Evolutionary conservation across 2,113 vertebrate species (phyloP).

Genomic region (Microtus richardsoni): DNA sequence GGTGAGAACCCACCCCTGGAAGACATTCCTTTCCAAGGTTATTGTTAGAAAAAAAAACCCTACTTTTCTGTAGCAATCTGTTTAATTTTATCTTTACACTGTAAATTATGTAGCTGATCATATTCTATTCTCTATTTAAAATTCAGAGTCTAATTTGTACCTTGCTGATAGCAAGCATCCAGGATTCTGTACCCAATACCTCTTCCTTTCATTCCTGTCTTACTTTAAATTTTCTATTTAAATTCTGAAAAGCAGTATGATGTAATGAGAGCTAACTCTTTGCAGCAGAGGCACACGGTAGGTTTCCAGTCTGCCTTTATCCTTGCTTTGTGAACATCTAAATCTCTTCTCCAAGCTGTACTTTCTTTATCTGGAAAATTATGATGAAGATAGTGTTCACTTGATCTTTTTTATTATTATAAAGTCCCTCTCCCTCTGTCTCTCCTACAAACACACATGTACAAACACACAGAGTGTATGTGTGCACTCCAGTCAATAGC

Average conservation of each 20-base stretch:
- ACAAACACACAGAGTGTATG: neutral
- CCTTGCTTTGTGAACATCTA: neutral
- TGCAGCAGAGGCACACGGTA: neutral
- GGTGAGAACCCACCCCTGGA: neutral
- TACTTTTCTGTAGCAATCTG: neutral
- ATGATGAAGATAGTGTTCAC: neutral
- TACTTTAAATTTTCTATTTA: slow-evolving; percentile 30
- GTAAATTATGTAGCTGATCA: neutral
- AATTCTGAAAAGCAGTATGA: neutral
- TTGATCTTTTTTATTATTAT: neutral
- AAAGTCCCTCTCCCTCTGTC: neutral
- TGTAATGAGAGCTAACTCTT: neutral
- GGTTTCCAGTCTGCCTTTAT: neutral
- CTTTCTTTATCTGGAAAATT: slow-evolving; percentile 47
- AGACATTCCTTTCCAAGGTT: neutral
- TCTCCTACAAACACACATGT: neutral
- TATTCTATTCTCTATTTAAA: neutral
- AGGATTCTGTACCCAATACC: neutral
- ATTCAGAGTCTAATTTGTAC: neutral
- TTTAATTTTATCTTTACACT: slow-evolving; percentile 39
- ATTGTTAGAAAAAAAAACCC: neutral
- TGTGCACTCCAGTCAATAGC: neutral
- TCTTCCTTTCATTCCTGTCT: neutral
- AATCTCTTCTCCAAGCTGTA: neutral
- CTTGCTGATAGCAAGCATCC: neutral